Evolutionary conservation across 2,888 invertebrate genomes (phyloP).

Genomic region (Lasioglossum oenotherae): DNA sequence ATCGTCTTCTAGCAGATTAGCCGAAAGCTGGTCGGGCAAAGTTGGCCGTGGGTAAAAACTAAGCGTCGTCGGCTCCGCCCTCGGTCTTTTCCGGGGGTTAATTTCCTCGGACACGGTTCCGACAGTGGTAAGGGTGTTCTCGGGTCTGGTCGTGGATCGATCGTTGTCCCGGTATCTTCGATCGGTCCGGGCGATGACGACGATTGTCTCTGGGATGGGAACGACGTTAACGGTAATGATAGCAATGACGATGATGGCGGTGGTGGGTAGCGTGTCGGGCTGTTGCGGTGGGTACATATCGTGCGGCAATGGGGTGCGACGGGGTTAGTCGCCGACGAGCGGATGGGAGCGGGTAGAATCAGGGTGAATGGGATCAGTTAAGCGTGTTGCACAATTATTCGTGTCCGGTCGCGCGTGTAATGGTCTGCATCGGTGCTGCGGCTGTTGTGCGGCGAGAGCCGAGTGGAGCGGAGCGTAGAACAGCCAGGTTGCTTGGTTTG

Average conservation of each 20-base stretch:
- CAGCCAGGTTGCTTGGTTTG: conserved; percentile 68
- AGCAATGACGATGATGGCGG: conserved; percentile 56
- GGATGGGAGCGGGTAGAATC: conserved; percentile 82
- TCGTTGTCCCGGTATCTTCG: conserved; percentile 26
- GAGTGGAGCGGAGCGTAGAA: conserved; percentile 65
- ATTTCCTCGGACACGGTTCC: conserved; percentile 5
- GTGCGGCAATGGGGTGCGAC: conserved; percentile 65
- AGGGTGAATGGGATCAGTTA: conserved; percentile 87
- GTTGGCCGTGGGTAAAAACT: background rate
- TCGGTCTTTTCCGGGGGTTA: conserved; percentile 6
- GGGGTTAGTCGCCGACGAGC: conserved; percentile 68
- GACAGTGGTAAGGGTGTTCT: background rate
- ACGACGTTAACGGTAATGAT: conserved; percentile 60
- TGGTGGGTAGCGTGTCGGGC: conserved; percentile 56
- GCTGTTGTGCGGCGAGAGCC: conserved; percentile 82
- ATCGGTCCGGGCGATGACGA: conserved; percentile 36
- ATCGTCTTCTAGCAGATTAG: background rate
- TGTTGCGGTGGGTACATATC: conserved; percentile 71
- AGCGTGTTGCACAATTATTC: conserved; percentile 88
- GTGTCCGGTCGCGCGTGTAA: conserved; percentile 89
- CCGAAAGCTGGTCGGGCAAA: background rate
- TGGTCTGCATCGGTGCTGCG: conserved; percentile 85
- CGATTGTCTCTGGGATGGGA: conserved; percentile 44
- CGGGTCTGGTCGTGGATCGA: background rate
- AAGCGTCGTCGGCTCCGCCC: background rate